Conservation (phyloP, 2,113 vertebrate species). For the Boleophthalmus pectinirostris region DNA sequence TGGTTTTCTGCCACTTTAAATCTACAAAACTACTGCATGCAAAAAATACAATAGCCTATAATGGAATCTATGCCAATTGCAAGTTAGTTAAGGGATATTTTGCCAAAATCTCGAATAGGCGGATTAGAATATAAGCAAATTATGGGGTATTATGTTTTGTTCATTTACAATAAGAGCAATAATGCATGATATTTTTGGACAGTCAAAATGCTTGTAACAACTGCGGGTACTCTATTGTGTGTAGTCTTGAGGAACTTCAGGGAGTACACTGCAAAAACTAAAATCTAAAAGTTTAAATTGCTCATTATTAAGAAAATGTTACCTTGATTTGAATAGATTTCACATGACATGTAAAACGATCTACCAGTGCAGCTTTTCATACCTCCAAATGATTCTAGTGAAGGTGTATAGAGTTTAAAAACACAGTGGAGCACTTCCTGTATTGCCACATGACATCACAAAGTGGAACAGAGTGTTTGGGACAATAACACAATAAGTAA, state of each 20-base stretch:
- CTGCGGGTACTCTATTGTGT: slow-evolving; percentile 73
- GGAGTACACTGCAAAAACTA: slow-evolving; percentile 58
- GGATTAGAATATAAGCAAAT: slow-evolving; percentile 50
- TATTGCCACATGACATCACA: too few relatives aligned
- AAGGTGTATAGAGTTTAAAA: too few relatives aligned
- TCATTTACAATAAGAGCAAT: slow-evolving; percentile 79
- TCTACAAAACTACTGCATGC: slow-evolving; percentile 78
- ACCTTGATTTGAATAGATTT: too few relatives aligned
- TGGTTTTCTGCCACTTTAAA: slow-evolving; percentile 72
- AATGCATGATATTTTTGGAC: slow-evolving; percentile 84
- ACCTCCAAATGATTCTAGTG: too few relatives aligned
- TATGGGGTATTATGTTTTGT: slow-evolving; percentile 79
- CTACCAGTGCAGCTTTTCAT: too few relatives aligned
- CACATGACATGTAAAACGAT: too few relatives aligned
- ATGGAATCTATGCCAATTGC: slow-evolving; percentile 87
- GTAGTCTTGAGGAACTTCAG: slow-evolving; percentile 82
- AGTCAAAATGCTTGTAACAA: slow-evolving; percentile 75
- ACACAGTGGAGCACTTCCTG: too few relatives aligned
- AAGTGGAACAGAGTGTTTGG: too few relatives aligned
- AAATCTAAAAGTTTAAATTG: too few relatives aligned
- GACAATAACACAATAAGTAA: too few relatives aligned
- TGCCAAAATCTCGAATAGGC: slow-evolving; percentile 74
- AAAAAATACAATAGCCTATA: slow-evolving; percentile 63
- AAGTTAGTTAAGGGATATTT: slow-evolving; percentile 75
- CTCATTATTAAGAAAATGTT: too few relatives aligned